Conservation (phyloP, 2,797 vertebrate species). For the Premnoplex brunnescens region DNA sequence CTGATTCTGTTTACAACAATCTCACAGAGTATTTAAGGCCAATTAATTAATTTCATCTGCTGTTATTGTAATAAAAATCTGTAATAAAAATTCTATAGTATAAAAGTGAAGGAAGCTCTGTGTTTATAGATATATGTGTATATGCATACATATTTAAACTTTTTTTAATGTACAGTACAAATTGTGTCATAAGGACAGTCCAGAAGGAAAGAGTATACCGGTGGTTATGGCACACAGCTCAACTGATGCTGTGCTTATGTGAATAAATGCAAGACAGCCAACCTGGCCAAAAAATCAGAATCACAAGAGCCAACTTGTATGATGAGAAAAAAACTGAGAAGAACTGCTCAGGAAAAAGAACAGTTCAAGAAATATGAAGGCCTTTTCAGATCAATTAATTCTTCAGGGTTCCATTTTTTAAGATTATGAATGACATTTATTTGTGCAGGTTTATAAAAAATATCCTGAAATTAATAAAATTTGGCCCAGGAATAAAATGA, state of each 20-base stretch:
- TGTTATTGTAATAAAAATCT: not conserved
- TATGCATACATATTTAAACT: not conserved
- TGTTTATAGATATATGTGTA: not conserved
- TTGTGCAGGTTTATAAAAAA: not conserved
- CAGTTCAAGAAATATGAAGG: not conserved
- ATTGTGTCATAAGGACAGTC: not conserved
- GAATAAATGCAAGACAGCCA: not conserved
- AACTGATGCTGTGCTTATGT: not conserved
- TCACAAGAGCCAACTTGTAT: not conserved
- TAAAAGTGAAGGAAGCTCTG: not conserved
- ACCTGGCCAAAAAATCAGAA: not conserved
- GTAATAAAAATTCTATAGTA: not conserved
- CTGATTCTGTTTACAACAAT: not conserved
- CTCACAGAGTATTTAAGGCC: not conserved
- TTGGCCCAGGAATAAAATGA: not conserved
- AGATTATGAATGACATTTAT: not conserved
- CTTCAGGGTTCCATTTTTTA: not conserved
- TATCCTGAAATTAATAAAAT: not conserved
- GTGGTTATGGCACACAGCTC: not conserved
- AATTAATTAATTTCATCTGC: not conserved
- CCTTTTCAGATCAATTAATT: not conserved
- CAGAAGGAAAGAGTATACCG: not conserved
- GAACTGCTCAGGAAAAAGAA: not conserved
- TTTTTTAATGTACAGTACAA: not conserved
- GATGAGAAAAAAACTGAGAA: not conserved